phyloP scores from a whole-genome alignment of 2,113 vertebrate species.

The Cygnus buccinator region DNA sequence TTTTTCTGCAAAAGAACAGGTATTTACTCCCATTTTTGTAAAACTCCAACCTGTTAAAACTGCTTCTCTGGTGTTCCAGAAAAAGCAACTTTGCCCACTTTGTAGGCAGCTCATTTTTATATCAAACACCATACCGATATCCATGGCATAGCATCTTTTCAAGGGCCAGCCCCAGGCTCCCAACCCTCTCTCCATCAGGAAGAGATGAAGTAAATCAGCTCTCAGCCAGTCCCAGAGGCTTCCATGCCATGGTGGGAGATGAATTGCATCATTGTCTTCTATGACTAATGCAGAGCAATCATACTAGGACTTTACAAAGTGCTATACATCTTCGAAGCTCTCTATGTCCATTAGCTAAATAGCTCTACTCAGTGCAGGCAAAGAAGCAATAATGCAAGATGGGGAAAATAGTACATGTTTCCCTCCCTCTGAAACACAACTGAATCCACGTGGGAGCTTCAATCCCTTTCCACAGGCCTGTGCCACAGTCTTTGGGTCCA shows the following conservation, averaged over 20 bases:
- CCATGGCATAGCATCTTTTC: not conserved
- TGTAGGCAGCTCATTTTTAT: not conserved
- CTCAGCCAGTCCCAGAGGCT: not conserved
- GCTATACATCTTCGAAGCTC: not conserved
- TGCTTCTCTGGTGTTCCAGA: not conserved
- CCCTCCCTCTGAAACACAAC: not conserved
- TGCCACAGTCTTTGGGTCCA: not conserved
- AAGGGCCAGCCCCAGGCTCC: not conserved
- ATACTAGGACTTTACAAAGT: not conserved
- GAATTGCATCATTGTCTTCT: not conserved
- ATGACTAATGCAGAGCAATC: not conserved
- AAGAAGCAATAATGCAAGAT: not conserved
- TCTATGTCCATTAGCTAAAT: not conserved
- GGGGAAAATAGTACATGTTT: fast-evolving
- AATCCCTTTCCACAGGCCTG: not conserved
- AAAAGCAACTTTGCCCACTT: not conserved
- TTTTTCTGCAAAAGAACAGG: not conserved
- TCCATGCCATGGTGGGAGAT: not conserved
- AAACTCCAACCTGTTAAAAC: not conserved
- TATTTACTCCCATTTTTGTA: not conserved
- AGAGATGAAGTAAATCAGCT: not conserved
- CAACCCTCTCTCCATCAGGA: not conserved
- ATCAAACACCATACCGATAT: not conserved
- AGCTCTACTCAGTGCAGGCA: not conserved
- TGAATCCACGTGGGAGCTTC: fast-evolving